Percentiles rank a stretch among this genome's conserved stretches.
These are phyloP conservation scores for Achatina immaculata DNA, from an alignment of 1,140 invertebrate genomes.

Conservation along the genomic window DNA sequence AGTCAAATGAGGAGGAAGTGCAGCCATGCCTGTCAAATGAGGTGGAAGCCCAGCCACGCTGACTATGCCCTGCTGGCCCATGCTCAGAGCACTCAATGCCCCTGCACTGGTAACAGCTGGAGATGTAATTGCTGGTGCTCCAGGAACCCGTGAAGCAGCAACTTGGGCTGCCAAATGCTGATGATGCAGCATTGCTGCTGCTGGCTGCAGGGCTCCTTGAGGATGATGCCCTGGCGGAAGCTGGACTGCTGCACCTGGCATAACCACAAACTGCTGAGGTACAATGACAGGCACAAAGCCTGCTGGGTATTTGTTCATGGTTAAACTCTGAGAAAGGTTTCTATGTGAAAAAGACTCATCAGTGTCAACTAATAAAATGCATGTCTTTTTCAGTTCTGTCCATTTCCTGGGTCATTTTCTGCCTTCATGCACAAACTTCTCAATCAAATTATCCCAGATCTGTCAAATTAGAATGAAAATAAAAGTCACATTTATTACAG, in stretches of 20 bases:
- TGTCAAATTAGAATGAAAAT: too few relatives aligned
- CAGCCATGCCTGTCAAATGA: constrained; percentile 13
- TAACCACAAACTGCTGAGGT: constrained; percentile 64
- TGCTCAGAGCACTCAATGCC: constrained; percentile 1
- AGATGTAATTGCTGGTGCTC: constrained; percentile 40
- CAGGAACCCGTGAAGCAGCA: constrained; percentile 45
- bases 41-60: constrained; percentile 31
- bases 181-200: constrained; percentile 17
- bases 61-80: constrained; percentile 25
- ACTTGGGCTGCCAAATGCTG: constrained; percentile 36
- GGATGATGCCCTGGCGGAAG: constrained; percentile 44
- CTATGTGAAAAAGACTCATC: too few relatives aligned
- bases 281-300: constrained; percentile 67
- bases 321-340: background rate
- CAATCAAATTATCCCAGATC: too few relatives aligned
- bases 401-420: too few relatives aligned
- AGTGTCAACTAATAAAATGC: too few relatives aligned
- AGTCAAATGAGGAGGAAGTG: constrained; percentile 7
- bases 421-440: too few relatives aligned
- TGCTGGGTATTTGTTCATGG: constrained; percentile 54
- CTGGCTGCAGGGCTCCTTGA: constrained; percentile 34
- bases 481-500: too few relatives aligned
- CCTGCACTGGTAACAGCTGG: constrained; percentile 29
- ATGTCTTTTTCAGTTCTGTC: too few relatives aligned
- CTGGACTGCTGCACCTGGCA: constrained; percentile 48